Evolutionary conservation across 1,140 invertebrate genomes (phyloP).

Genomic region (Drosophila melanica): DNA sequence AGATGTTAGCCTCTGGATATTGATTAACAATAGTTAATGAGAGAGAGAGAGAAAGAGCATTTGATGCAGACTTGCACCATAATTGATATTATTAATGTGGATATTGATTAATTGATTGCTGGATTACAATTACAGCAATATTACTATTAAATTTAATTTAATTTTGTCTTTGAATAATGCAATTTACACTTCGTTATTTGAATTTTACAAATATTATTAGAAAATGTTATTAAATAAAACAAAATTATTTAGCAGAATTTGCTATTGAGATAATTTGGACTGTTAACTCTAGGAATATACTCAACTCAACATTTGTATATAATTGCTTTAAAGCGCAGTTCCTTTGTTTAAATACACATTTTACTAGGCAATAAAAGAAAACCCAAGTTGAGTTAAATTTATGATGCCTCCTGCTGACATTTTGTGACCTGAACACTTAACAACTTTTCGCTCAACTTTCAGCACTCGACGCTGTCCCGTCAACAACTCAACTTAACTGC

Average conservation of each 20-base stretch:
- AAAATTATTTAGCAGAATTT: too few relatives aligned
- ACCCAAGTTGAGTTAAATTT: conserved; percentile 24
- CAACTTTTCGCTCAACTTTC: conserved; percentile 36
- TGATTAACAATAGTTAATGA: neutral
- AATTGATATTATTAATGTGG: neutral
- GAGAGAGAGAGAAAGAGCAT: neutral
- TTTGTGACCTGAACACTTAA: conserved; percentile 36
- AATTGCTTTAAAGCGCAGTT: too few relatives aligned
- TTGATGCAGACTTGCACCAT: neutral
- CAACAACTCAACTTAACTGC: neutral
- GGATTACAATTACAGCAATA: too few relatives aligned
- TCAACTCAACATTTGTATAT: too few relatives aligned
- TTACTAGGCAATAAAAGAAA: conserved; percentile 12
- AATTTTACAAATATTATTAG: too few relatives aligned
- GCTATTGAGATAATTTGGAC: too few relatives aligned
- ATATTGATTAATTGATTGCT: neutral
- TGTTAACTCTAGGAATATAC: too few relatives aligned
- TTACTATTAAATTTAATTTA: too few relatives aligned
- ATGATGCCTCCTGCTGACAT: conserved; percentile 38
- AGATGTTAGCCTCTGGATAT: neutral
- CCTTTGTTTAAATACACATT: neutral
- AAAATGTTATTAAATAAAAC: too few relatives aligned
- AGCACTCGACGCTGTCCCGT: conserved; percentile 8
- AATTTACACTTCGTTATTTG: too few relatives aligned
- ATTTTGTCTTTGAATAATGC: too few relatives aligned